These are phyloP conservation scores for Halictus ligatus DNA, from an alignment of 2,888 invertebrate genomes.

Conservation along the genomic window DNA sequence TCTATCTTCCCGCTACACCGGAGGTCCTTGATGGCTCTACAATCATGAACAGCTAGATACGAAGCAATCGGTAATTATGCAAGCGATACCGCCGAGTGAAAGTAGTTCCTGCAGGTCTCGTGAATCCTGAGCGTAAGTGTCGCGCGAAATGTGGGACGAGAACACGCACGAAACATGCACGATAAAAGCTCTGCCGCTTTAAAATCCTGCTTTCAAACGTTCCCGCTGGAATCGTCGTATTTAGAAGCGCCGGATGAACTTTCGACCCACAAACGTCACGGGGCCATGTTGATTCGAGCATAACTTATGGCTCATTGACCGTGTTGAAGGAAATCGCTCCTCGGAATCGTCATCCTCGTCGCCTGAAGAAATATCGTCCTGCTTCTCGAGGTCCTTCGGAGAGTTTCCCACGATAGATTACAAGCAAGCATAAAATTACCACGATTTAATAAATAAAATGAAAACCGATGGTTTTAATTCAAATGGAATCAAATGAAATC, in stretches of 20 bases:
- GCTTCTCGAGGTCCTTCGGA: constrained; percentile 6
- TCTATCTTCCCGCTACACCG: neutral
- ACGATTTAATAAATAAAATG: neutral
- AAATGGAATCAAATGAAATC: neutral
- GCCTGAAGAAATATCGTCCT: neutral
- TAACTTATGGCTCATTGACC: constrained; percentile 31
- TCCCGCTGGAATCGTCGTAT: neutral
- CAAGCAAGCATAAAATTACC: too few relatives aligned
- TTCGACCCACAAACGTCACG: constrained; percentile 48
- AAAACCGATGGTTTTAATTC: neutral
- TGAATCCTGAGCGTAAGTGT: neutral
- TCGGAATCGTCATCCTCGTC: neutral
- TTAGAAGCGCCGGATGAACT: constrained; percentile 31
- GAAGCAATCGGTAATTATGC: constrained; percentile 5
- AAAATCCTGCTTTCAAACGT: constrained; percentile 29
- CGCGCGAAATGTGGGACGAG: neutral
- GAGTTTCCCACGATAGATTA: neutral
- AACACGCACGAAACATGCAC: constrained; percentile 8
- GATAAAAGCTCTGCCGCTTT: neutral
- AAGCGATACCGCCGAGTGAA: constrained; percentile 17
- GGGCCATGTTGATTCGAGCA: constrained; percentile 28
- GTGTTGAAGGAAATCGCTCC: constrained; percentile 20
- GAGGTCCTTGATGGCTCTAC: neutral
- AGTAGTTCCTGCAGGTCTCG: neutral
- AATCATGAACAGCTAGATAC: constrained; percentile 3